Percentiles rank a stretch among this genome's conserved stretches.
Evolutionary conservation across 1,140 invertebrate species (phyloP).

Genomic region (Drosophila guanche): DNA sequence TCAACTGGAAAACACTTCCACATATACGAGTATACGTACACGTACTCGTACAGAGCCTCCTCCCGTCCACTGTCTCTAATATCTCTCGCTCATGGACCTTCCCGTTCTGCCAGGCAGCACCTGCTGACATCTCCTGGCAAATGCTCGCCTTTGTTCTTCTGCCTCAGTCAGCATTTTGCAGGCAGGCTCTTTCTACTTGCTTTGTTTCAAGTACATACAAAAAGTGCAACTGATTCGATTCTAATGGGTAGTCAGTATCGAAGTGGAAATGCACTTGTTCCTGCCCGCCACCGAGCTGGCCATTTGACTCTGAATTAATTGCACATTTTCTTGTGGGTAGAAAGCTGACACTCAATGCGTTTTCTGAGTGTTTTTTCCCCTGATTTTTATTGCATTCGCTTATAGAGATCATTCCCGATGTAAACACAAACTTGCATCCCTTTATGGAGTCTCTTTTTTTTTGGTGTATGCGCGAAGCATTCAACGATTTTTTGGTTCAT

Average conservation of each 20-base stretch:
- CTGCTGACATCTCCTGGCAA: slow-evolving; percentile 53
- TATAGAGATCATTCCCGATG: too few relatives aligned
- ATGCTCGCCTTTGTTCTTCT: slow-evolving; percentile 70
- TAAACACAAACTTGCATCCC: too few relatives aligned
- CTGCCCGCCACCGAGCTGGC: too few relatives aligned
- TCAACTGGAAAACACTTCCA: slow-evolving; percentile 80
- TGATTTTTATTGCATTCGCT: too few relatives aligned
- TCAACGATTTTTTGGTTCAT: too few relatives aligned
- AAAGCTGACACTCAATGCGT: too few relatives aligned
- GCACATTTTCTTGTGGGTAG: too few relatives aligned
- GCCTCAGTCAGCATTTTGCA: slow-evolving; percentile 73
- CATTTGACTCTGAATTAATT: too few relatives aligned
- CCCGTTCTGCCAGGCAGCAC: background rate
- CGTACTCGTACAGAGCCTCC: slow-evolving; percentile 13
- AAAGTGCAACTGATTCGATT: slow-evolving; percentile 6
- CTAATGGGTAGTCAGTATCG: background rate
- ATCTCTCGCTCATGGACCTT: background rate
- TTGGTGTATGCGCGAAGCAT: too few relatives aligned
- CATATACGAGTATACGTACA: slow-evolving; percentile 45
- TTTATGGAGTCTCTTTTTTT: too few relatives aligned
- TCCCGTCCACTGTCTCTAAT: slow-evolving; percentile 23
- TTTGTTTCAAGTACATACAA: background rate
- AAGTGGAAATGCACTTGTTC: too few relatives aligned
- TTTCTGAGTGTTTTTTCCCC: too few relatives aligned
- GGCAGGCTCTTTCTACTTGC: slow-evolving; percentile 22